Conservation (phyloP, 92 coral and sea anemone species). For the Porites lobata region DNA sequence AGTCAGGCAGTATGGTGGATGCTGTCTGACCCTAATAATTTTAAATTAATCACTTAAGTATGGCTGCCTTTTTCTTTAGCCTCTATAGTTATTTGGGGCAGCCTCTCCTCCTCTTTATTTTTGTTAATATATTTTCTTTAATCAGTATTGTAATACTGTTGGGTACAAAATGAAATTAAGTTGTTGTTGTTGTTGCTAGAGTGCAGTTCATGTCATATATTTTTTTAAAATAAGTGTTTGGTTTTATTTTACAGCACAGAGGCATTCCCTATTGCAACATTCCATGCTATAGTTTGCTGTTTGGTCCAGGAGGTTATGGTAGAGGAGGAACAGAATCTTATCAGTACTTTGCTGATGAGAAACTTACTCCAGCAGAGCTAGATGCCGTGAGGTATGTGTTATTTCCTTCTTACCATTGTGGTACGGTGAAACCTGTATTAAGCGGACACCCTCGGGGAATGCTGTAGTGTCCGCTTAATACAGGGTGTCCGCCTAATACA, state of each 20-base stretch:
- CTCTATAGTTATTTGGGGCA: too few species aligned
- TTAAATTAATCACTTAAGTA: too few species aligned
- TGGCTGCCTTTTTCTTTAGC: too few species aligned
- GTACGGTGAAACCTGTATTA: too few species aligned
- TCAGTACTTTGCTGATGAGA: conserved; percentile 84
- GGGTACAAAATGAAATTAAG: background rate
- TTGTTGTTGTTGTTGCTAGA: background rate
- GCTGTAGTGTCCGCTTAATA: too few species aligned
- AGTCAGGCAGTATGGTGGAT: too few species aligned
- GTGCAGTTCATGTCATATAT: background rate
- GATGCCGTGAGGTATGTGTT: conserved; percentile 86
- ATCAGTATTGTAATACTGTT: too few species aligned
- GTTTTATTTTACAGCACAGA: conserved; percentile 78
- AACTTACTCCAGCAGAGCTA: conserved; percentile 83
- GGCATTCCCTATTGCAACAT: conserved; percentile 98
- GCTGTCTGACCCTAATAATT: too few species aligned
- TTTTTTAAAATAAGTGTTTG: background rate
- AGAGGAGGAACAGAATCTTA: conserved; percentile 98
- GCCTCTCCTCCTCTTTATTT: too few species aligned
- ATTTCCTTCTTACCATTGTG: background rate
- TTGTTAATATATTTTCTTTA: too few species aligned
- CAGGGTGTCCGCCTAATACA: too few species aligned
- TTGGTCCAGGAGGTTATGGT: conserved; percentile 99
- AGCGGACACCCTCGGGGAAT: too few species aligned
- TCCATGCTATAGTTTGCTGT: conserved; percentile 94